Evolutionary conservation across 2,888 invertebrate genomes (phyloP), one percentile per base, ranked within the genome.

Genomic region (Stenotaenia linearis): DNA sequence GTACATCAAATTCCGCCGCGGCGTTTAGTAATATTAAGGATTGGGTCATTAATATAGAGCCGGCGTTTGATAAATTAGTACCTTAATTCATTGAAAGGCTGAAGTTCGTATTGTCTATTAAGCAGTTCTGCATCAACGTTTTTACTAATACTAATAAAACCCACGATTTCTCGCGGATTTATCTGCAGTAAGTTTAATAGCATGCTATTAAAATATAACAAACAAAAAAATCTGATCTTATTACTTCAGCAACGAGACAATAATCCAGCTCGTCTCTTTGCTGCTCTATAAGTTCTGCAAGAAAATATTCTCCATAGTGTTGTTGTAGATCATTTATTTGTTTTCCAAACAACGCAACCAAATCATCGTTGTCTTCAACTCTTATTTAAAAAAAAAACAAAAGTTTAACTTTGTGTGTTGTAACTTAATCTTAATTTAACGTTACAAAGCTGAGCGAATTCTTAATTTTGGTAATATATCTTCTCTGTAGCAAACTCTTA

Each of bases 101-200:
- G 21, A 30, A 78, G 35, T 10, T 69, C 18, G 32, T 30, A 78
- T 61, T 69, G 37, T 7, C 18, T 28, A 30, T 78, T 35, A 7
- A 69, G 32, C 18, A 69, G n/a, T 35, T 35, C 40, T 0, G 61
- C 69, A 21, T 78, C 69, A 32, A 78, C 78, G 21, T 78, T 78
- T 78, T 69, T 78, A 21, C 78, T 78, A 18, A 78, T 69, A 23
- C 78, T 78, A 9, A 78, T 78, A 32, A 78, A 78, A 28, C 78
- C 78, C 1, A 69, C 37, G 35, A 76, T 30, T 76, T 76, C 76
- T 3, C 35, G 23, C 7, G 30, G 23, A 12, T 76, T 37, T 32
- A 35, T 23, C 76, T 76, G 18, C 9, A 25, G 25, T n/a, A 23
- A 23, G n/a, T 23, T 75, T 7, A 35, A 10, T 15, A 76, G 28